Conservation (phyloP, 2,113 vertebrate genomes). For the Uria aalge region DNA sequence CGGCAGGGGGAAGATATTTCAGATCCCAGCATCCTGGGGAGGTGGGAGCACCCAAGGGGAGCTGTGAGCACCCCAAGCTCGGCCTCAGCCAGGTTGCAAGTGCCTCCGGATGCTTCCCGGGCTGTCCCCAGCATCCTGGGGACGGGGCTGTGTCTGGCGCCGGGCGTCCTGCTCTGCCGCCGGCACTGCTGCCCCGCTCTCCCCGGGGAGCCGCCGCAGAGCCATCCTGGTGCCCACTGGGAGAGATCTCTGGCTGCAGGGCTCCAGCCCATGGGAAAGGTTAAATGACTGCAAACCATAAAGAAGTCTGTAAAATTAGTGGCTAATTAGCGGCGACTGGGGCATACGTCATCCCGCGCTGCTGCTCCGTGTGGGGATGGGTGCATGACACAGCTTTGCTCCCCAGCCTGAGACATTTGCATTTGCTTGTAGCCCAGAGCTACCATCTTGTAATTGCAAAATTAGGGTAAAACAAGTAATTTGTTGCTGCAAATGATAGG, state of each 20-base stretch:
- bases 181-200: background rate
- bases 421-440: background rate
- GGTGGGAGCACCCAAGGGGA: background rate
- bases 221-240: background rate
- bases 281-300: background rate
- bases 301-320: slow-evolving; percentile 31
- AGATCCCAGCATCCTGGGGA: rapidly evolving
- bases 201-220: background rate
- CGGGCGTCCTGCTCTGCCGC: rapidly evolving
- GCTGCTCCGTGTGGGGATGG: background rate
- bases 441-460: background rate
- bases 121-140: background rate
- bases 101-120: rapidly evolving
- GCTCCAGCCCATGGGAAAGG: background rate
- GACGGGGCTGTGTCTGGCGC: rapidly evolving
- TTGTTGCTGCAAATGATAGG: background rate
- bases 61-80: rapidly evolving
- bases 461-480: background rate
- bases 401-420: background rate
- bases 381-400: rapidly evolving
- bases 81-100: background rate
- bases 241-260: background rate
- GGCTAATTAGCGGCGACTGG: background rate
- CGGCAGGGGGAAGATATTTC: background rate
- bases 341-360: rapidly evolving